These are phyloP conservation scores for Apis mellifera DNA, from an alignment of 1,140 invertebrate genomes.

Conservation along the genomic window DNA sequence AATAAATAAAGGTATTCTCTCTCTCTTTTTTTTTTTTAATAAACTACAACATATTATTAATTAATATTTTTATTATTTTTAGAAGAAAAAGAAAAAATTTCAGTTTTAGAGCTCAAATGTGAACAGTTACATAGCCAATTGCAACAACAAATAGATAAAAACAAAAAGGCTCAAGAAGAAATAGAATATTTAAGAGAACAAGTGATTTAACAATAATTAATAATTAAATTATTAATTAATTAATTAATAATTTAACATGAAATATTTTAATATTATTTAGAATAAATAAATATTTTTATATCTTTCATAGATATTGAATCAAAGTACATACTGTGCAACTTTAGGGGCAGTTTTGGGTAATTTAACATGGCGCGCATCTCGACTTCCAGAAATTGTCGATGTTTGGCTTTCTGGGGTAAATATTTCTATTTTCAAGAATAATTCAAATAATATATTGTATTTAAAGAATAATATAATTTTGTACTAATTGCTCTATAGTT, in stretches of 20 bases:
- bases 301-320: conserved; percentile 64
- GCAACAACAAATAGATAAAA: conserved; percentile 66
- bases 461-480: background rate
- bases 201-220: conserved; percentile 52
- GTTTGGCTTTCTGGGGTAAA: conserved; percentile 72
- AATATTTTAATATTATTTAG: too few relatives aligned
- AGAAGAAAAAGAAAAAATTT: conserved; percentile 40
- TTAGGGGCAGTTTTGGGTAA: conserved; percentile 76
- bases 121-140: conserved; percentile 58
- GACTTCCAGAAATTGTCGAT: conserved; percentile 69
- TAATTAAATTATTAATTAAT: too few relatives aligned
- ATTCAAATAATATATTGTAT: background rate
- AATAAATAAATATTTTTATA: background rate
- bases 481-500: conserved; percentile 47
- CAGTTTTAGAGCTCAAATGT: conserved; percentile 38
- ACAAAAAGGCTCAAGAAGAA: conserved; percentile 69
- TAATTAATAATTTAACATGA: too few relatives aligned
- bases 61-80: background rate
- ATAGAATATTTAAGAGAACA: conserved; percentile 71
- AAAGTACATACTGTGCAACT: conserved; percentile 76
- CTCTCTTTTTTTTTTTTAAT: background rate
- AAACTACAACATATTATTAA: too few relatives aligned
- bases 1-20: conserved; percentile 20
- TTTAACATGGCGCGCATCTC: conserved; percentile 76
- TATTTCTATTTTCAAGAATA: background rate